phyloP scores from a whole-genome alignment of 2,888 invertebrate species.

The Keiferia lycopersicella region DNA sequence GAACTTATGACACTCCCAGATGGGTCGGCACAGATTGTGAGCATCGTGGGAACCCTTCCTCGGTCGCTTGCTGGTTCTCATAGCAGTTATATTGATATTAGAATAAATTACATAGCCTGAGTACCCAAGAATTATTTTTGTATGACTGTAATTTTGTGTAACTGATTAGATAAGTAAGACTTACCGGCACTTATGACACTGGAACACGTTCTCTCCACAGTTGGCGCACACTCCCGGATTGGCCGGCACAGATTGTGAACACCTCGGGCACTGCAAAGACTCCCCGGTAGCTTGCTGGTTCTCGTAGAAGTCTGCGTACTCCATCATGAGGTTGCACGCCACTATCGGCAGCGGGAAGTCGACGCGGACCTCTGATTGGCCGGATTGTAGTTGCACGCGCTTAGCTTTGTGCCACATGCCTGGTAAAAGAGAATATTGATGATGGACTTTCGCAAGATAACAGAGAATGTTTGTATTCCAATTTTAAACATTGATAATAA shows the following conservation, averaged over 20 bases:
- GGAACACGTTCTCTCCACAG: conserved; percentile 99
- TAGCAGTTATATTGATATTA: too few relatives aligned
- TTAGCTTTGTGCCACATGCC: conserved; percentile 99
- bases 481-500: too few relatives aligned
- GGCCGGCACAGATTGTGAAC: conserved; percentile 97
- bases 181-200: conserved; percentile 97
- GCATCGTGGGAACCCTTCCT: too few relatives aligned
- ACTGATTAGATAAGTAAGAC: too few relatives aligned
- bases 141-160: too few relatives aligned
- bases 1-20: too few relatives aligned
- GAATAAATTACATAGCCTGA: too few relatives aligned
- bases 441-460: not conserved
- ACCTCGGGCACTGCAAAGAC: conserved; percentile 96
- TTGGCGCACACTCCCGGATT: conserved; percentile 98
- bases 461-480: not conserved
- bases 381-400: conserved; percentile 92
- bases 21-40: too few relatives aligned
- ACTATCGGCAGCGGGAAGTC: conserved; percentile 98
- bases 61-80: not conserved
- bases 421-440: conserved; percentile 34
- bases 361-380: conserved; percentile 97
- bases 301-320: conserved; percentile 98
- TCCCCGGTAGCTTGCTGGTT: conserved; percentile 96
- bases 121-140: too few relatives aligned
- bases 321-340: conserved; percentile 98